phyloP scores from a whole-genome alignment of 1,140 invertebrate genomes.

The Bombus vancouverensis region DNA sequence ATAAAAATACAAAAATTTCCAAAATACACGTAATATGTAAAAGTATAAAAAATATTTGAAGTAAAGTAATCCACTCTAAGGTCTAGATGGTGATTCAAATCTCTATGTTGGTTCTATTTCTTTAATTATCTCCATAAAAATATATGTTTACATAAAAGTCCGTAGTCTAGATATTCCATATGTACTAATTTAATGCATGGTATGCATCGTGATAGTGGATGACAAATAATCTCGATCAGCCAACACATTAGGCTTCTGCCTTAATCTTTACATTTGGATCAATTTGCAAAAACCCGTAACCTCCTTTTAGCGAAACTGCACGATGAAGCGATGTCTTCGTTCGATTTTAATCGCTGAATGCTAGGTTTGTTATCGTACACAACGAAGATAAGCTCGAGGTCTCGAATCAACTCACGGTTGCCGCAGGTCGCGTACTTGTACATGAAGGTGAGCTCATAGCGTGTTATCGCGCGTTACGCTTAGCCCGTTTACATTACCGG shows the following conservation, averaged over 20 bases:
- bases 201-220: too few relatives aligned
- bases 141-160: too few relatives aligned
- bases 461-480: neutral
- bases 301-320: neutral
- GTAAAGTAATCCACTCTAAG: too few relatives aligned
- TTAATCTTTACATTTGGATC: neutral
- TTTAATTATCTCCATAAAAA: too few relatives aligned
- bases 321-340: neutral
- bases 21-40: too few relatives aligned
- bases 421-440: conserved; percentile 11
- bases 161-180: too few relatives aligned
- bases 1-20: too few relatives aligned
- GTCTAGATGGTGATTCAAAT: too few relatives aligned
- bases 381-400: neutral
- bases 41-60: too few relatives aligned
- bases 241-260: neutral
- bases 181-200: too few relatives aligned
- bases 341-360: neutral
- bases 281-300: too few relatives aligned
- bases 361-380: neutral
- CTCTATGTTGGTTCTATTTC: too few relatives aligned
- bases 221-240: neutral
- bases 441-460: neutral
- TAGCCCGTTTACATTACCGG: neutral
- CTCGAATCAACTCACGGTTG: neutral